These are phyloP conservation scores for Dromococcyx pavoninus DNA, from an alignment of 2,797 vertebrate species.

Conservation along the genomic window DNA sequence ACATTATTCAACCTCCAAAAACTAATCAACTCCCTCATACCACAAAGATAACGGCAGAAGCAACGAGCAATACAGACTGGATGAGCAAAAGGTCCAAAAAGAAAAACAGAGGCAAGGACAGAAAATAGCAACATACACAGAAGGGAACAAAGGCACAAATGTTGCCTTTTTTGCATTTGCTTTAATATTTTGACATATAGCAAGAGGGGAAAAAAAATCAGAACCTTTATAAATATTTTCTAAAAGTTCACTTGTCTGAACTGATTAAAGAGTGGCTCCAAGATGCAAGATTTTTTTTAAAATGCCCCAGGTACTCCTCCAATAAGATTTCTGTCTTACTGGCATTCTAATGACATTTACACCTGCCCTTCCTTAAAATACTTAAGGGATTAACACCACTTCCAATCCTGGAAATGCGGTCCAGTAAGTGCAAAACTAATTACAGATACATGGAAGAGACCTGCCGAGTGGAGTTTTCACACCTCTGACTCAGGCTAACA, in stretches of 20 bases:
- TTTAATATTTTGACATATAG: not conserved
- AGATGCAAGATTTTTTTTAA: not conserved
- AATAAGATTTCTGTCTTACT: not conserved
- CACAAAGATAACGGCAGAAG: not conserved
- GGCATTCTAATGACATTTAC: not conserved
- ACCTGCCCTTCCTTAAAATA: not conserved
- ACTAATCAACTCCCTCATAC: not conserved
- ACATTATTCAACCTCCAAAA: not conserved
- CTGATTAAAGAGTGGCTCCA: not conserved
- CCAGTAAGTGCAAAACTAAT: not conserved
- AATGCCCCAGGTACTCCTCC: not conserved
- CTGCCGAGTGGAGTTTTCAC: not conserved
- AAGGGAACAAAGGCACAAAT: not conserved
- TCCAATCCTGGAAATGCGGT: not conserved
- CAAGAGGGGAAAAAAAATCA: not conserved
- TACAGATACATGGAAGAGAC: not conserved
- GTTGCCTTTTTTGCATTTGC: not conserved
- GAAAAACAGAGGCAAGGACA: not conserved
- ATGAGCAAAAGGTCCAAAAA: not conserved
- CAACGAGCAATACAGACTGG: not conserved
- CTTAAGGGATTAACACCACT: not conserved
- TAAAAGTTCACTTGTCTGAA: not conserved
- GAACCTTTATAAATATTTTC: not conserved
- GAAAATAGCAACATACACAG: not conserved
- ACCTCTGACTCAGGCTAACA: constrained; percentile 36